These are phyloP conservation scores for Micromesistius poutassou DNA, from an alignment of 2,797 vertebrate species.

Conservation along the genomic window DNA sequence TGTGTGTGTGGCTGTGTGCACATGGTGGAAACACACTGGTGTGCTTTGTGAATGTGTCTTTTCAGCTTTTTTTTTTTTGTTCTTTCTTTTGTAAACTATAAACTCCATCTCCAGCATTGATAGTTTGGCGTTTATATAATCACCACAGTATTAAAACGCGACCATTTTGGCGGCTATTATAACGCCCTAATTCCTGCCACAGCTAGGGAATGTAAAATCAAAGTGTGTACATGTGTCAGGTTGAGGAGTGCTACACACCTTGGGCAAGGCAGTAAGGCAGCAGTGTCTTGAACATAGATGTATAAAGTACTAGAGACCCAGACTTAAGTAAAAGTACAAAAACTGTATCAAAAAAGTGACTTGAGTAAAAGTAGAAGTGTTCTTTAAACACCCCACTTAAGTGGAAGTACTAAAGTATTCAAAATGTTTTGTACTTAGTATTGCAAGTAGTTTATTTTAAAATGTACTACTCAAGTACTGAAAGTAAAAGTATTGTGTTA, in stretches of 20 bases:
- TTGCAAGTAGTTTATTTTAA: too few relatives aligned
- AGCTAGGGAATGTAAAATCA: too few relatives aligned
- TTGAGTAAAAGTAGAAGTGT: too few relatives aligned
- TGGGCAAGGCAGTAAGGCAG: background rate
- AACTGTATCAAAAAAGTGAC: too few relatives aligned
- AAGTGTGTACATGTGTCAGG: background rate
- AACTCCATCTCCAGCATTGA: background rate
- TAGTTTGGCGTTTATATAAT: background rate
- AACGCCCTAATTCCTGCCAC: background rate
- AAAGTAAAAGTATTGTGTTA: too few relatives aligned
- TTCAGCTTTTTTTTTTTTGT: background rate
- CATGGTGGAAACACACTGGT: background rate
- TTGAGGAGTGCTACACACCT: background rate
- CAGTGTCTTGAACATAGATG: too few relatives aligned
- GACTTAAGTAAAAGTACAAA: too few relatives aligned
- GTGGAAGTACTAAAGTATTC: too few relatives aligned
- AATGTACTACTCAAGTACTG: too few relatives aligned
- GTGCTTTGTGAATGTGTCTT: background rate
- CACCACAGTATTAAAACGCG: background rate
- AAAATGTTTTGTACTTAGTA: too few relatives aligned
- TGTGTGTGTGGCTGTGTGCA: conserved; percentile 3
- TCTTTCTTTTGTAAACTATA: background rate
- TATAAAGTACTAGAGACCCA: too few relatives aligned
- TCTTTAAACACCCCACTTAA: too few relatives aligned
- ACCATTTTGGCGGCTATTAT: background rate